These are phyloP conservation scores for Dallia pectoralis DNA, from an alignment of 2,797 vertebrate genomes.

Conservation along the genomic window DNA sequence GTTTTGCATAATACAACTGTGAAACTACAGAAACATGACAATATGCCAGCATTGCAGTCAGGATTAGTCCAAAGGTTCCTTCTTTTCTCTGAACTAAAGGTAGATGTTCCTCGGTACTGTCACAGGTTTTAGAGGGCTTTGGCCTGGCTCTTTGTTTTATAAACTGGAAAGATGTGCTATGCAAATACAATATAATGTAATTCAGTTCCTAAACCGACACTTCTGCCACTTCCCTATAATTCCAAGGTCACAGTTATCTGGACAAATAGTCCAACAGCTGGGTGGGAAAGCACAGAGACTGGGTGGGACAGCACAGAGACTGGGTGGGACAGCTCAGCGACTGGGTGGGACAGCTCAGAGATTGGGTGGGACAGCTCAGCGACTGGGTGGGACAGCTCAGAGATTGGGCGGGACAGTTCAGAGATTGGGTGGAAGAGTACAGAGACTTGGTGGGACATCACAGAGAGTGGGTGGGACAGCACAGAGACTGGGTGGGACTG, in stretches of 20 bases:
- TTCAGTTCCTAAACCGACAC: conserved; percentile 33
- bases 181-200: conserved; percentile 43
- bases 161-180: conserved; percentile 49
- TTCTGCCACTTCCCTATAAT: conserved; percentile 9
- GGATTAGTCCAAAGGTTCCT: conserved; percentile 41
- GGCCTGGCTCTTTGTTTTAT: conserved; percentile 50
- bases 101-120: conserved; percentile 45
- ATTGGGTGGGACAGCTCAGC: conserved; percentile 33
- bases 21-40: not conserved
- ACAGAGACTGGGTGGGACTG: not conserved
- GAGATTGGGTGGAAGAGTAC: no score
- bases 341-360: not conserved
- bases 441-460: conserved; percentile 13
- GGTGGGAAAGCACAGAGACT: not conserved
- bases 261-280: conserved; percentile 28
- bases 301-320: not conserved
- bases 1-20: not conserved
- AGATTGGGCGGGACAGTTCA: no score
- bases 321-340: conserved; percentile 39
- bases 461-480: not conserved
- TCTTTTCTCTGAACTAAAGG: conserved; percentile 49
- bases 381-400: not conserved
- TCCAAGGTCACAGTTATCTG: conserved; percentile 47
- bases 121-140: conserved; percentile 27
- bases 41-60: conserved; percentile 23